These are phyloP conservation scores for Laticauda laticaudata DNA, from an alignment of 2,113 vertebrate genomes.

Conservation along the genomic window DNA sequence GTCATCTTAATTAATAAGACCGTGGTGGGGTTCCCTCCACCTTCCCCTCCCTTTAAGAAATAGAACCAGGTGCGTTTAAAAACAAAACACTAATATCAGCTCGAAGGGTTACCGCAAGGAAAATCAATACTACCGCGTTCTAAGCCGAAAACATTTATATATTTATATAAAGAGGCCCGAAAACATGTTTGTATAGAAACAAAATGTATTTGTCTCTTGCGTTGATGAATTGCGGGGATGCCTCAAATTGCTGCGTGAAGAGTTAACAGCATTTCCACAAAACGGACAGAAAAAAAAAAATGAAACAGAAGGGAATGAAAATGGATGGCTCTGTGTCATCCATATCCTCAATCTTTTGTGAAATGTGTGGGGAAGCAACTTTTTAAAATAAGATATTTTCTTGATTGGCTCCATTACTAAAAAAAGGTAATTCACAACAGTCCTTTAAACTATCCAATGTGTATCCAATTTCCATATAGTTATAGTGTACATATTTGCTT, in stretches of 20 bases:
- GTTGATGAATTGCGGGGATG: not conserved
- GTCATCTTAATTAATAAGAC: not conserved
- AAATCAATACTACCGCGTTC: not conserved
- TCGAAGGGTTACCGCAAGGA: not conserved
- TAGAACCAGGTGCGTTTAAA: not conserved
- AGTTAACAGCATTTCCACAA: not conserved
- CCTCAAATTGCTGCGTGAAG: not conserved
- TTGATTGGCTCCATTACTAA: not conserved
- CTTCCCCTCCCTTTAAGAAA: not conserved
- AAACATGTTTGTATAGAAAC: not conserved
- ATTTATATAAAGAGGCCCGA: not conserved
- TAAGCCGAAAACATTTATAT: not conserved
- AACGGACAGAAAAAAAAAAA: not conserved
- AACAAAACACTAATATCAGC: not conserved
- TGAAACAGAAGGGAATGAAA: not conserved
- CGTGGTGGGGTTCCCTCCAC: not conserved
- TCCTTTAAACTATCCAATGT: constrained; percentile 8
- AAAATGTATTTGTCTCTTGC: not conserved
- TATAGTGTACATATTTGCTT: not conserved
- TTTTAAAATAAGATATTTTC: not conserved
- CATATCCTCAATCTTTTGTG: not conserved
- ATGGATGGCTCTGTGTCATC: not conserved
- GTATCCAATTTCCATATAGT: not conserved
- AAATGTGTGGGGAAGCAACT: not conserved
- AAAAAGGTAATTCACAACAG: not conserved